phyloP scores from a whole-genome alignment of 2,797 vertebrate species.

The Betta splendens region DNA sequence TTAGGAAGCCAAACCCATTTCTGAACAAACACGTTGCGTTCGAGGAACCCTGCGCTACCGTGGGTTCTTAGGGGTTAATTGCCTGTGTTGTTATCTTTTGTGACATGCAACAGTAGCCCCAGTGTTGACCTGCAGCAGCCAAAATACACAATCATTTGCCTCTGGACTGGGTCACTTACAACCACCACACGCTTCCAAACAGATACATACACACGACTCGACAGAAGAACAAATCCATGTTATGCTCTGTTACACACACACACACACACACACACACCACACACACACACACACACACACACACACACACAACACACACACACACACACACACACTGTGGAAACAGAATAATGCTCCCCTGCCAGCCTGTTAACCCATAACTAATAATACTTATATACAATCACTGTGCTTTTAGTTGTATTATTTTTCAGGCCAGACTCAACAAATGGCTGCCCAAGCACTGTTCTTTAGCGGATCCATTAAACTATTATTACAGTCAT shows the following conservation, averaged over 20 bases:
- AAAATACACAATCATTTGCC: conserved; percentile 39
- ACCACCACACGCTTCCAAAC: conserved; percentile 1
- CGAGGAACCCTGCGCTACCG: no score
- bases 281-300: conserved; percentile 3
- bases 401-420: conserved; percentile 12
- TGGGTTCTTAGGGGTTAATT: no score
- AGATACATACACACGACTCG: no score
- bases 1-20: no score
- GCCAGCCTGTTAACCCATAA: conserved; percentile 4
- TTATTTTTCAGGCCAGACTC: conserved; percentile 7
- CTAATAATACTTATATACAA: conserved; percentile 16
- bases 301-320: no score
- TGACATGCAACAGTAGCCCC: conserved; percentile 1
- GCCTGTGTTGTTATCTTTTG: conserved; percentile 2
- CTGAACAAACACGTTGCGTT: no score
- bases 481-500: conserved; percentile 16
- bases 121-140: not conserved
- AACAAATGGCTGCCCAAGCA: conserved; percentile 21
- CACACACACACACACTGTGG: conserved; percentile 18
- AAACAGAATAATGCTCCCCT: conserved; percentile 20
- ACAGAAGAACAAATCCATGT: conserved; percentile 6
- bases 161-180: conserved; percentile 6
- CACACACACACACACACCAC: conserved; percentile 12
- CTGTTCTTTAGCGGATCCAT: conserved; percentile 17
- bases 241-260: conserved; percentile 10